Evolutionary conservation across 2,888 invertebrate genomes (phyloP).

Genomic region (Brachyptera risi): DNA sequence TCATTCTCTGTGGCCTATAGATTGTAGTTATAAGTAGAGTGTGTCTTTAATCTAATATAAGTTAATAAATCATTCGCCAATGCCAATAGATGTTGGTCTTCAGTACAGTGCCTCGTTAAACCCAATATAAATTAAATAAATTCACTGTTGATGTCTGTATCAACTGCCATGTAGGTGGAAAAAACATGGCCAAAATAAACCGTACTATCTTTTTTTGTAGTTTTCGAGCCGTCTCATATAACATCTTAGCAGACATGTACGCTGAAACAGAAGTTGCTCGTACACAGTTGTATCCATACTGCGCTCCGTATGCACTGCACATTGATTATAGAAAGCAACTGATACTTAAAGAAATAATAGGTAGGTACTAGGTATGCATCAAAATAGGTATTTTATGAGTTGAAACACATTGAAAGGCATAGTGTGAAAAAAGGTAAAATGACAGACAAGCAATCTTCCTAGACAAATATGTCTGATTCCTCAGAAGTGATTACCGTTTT

Average conservation of each 20-base stretch:
- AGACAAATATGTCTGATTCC: not conserved
- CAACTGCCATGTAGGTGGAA: too few relatives aligned
- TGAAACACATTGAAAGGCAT: slow-evolving; percentile 72
- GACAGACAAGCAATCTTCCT: not conserved
- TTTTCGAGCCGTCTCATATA: slow-evolving; percentile 81
- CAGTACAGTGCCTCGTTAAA: too few relatives aligned
- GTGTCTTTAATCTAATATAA: too few relatives aligned
- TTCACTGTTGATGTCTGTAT: too few relatives aligned
- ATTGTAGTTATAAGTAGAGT: too few relatives aligned
- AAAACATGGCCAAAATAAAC: not conserved
- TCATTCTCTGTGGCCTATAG: too few relatives aligned
- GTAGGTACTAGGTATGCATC: slow-evolving; percentile 76
- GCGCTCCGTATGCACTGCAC: slow-evolving; percentile 72
- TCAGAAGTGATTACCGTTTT: too few relatives aligned
- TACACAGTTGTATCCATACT: slow-evolving; percentile 73
- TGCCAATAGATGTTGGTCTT: too few relatives aligned
- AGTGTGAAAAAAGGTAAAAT: slow-evolving; percentile 72
- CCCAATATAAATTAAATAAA: too few relatives aligned
- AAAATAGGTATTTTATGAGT: slow-evolving; percentile 81
- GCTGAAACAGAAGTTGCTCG: slow-evolving; percentile 78
- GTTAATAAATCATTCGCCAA: too few relatives aligned
- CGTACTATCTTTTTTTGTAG: slow-evolving; percentile 43
- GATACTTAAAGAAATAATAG: slow-evolving; percentile 74
- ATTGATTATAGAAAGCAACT: slow-evolving; percentile 86
- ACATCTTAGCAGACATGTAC: slow-evolving; percentile 88